Conservation (phyloP, 2,797 vertebrate genomes). For the Heteromormyrus szaboi region DNA sequence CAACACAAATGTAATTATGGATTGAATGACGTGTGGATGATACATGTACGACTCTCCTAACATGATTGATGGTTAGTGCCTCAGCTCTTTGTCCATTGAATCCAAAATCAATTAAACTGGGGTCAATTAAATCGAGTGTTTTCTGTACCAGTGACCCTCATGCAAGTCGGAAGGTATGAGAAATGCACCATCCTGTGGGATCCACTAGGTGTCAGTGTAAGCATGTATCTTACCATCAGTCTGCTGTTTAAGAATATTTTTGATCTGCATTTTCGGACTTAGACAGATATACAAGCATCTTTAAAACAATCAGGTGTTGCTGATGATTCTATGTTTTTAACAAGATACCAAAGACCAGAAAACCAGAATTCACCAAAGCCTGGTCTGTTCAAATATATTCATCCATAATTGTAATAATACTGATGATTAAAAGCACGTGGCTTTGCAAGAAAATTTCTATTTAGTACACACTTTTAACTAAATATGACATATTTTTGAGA, state of each 20-base stretch:
- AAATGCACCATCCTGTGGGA: neutral
- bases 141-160: neutral
- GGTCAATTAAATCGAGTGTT: neutral
- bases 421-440: neutral
- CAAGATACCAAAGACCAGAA: neutral
- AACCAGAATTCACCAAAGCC: neutral
- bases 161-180: neutral
- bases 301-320: neutral
- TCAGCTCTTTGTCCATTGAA: neutral
- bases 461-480: neutral
- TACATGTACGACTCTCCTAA: neutral
- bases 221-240: too few species aligned
- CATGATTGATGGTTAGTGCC: neutral
- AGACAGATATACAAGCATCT: neutral
- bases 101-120: neutral
- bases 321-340: neutral
- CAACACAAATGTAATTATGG: neutral
- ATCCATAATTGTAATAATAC: neutral
- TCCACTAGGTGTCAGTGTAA: constrained; percentile 2
- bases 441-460: neutral
- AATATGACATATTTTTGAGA: neutral
- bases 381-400: neutral
- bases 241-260: neutral
- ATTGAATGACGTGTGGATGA: neutral
- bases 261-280: neutral